These are phyloP conservation scores for Propsilocerus akamusi DNA, from an alignment of 1,140 invertebrate genomes.

Conservation along the genomic window DNA sequence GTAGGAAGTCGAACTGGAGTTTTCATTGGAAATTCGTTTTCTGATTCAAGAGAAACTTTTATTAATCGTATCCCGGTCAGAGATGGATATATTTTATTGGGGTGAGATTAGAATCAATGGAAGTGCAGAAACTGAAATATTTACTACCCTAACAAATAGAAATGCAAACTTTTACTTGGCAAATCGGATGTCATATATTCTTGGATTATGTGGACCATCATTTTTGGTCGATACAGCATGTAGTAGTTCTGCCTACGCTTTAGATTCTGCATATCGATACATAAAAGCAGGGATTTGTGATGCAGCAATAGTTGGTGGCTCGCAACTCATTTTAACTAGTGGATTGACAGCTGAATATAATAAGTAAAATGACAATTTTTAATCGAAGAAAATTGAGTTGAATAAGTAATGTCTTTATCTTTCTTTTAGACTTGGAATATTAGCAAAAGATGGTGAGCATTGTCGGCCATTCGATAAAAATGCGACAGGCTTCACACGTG, in stretches of 20 bases:
- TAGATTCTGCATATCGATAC: conserved; percentile 57
- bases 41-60: conserved; percentile 21
- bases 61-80: background rate
- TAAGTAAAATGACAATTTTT: background rate
- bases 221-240: conserved; percentile 78
- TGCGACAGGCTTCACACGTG: conserved; percentile 56
- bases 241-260: conserved; percentile 69
- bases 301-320: conserved; percentile 61
- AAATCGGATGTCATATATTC: conserved; percentile 64
- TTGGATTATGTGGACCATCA: conserved; percentile 52
- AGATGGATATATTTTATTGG: conserved; percentile 14
- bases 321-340: conserved; percentile 60
- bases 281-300: conserved; percentile 45
- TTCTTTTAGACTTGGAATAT: conserved; percentile 49
- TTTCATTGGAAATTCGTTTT: conserved; percentile 42
- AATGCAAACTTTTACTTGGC: conserved; percentile 46
- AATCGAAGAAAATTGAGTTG: no score
- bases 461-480: conserved; percentile 81
- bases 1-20: conserved; percentile 36
- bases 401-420: background rate
- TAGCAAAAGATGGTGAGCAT: conserved; percentile 60
- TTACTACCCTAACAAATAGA: no score
- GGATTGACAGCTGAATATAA: conserved; percentile 56
- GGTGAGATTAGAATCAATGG: no score
- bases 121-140: no score